A percentile compares a stretch with the other conserved stretches of the same genome.
Evolutionary conservation across 2,888 invertebrate genomes (phyloP).

Genomic region (Rotaria macrura): DNA sequence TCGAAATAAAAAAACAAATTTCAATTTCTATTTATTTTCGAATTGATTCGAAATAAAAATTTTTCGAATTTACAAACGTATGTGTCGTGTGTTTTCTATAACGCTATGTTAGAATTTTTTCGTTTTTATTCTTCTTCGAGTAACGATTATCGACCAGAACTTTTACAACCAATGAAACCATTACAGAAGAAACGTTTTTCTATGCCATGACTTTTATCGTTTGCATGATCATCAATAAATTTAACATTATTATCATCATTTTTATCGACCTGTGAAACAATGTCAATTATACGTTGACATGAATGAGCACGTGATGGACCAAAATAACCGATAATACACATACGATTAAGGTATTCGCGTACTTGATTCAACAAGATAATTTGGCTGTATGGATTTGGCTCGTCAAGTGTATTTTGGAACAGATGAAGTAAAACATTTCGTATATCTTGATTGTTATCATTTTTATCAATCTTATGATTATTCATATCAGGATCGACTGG

Average conservation of each 20-base stretch:
- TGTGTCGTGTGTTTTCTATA: not conserved
- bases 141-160: not conserved
- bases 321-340: not conserved
- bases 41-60: no score
- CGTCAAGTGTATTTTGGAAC: not conserved
- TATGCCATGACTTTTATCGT: not conserved
- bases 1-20: no score
- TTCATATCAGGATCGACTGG: not conserved
- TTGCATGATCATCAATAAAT: not conserved
- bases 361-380: not conserved
- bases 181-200: slow-evolving; percentile 16
- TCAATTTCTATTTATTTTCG: no score
- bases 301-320: not conserved
- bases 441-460: not conserved
- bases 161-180: slow-evolving; percentile 7
- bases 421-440: not conserved
- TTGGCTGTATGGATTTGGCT: not conserved
- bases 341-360: not conserved
- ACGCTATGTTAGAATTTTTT: not conserved
- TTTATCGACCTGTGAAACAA: not conserved
- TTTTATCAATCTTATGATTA: not conserved
- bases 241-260: not conserved
- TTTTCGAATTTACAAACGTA: not conserved
- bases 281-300: not conserved
- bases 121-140: not conserved